Evolutionary conservation across 2,888 invertebrate species (phyloP).

Genomic region (Glaucopsyche alexis): DNA sequence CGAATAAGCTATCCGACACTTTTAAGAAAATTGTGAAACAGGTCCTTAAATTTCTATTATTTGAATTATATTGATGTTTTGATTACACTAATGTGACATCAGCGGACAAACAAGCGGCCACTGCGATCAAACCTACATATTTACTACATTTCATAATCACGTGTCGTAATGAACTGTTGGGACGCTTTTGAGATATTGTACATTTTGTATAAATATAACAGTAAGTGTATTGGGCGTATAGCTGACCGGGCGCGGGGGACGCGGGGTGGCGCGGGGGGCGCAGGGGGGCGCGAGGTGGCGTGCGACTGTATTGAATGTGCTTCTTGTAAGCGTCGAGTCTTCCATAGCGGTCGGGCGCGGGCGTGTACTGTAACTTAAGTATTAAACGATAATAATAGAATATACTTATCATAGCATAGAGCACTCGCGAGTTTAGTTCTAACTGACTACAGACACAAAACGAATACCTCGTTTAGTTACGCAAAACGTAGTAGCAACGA

Average conservation of each 20-base stretch:
- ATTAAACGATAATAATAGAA: constrained; percentile 78
- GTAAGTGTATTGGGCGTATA: constrained; percentile 71
- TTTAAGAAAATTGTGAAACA: too few species aligned
- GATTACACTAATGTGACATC: too few species aligned
- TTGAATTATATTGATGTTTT: neutral
- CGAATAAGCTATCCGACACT: too few species aligned
- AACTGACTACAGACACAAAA: constrained; percentile 70
- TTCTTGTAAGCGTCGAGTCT: constrained; percentile 78
- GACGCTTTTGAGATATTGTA: constrained; percentile 75
- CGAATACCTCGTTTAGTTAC: constrained; percentile 78
- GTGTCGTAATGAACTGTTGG: constrained; percentile 47
- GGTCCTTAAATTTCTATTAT: neutral
- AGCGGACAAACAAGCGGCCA: neutral
- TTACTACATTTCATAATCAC: constrained; percentile 34
- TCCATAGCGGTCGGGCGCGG: constrained; percentile 77
- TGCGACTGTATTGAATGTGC: constrained; percentile 76
- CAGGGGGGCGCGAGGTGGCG: constrained; percentile 61
- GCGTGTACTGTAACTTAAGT: constrained; percentile 74
- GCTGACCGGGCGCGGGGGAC: constrained; percentile 50
- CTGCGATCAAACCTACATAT: constrained; percentile 25
- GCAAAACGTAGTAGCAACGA: constrained; percentile 65
- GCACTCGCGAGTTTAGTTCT: constrained; percentile 66
- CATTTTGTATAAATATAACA: constrained; percentile 77
- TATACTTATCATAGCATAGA: constrained; percentile 73
- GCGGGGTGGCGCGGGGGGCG: constrained; percentile 48